A percentile compares a stretch with the other conserved stretches of the same genome.
Conservation (phyloP, 2,888 invertebrate genomes). For the Caenorhabditis sp. region DNA sequence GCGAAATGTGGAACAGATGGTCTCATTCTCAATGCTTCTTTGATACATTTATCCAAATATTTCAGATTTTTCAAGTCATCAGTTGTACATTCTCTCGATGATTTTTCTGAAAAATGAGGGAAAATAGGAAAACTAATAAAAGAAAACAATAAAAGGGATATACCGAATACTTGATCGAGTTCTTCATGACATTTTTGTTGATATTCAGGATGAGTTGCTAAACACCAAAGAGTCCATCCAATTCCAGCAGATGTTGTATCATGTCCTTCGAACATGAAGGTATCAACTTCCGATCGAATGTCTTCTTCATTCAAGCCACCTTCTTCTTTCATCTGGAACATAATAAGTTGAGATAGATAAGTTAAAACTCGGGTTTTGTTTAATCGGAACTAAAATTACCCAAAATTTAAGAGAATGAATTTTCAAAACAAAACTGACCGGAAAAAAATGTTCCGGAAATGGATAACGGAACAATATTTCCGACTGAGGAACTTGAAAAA, state of each 20-base stretch:
- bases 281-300: slow-evolving; percentile 72
- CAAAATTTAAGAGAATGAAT: too few relatives aligned
- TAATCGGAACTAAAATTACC: too few relatives aligned
- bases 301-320: slow-evolving; percentile 72
- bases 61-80: slow-evolving; percentile 63
- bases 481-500: too few relatives aligned
- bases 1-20: slow-evolving; percentile 55
- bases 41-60: slow-evolving; percentile 68
- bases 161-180: slow-evolving; percentile 45
- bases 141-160: neutral
- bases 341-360: neutral
- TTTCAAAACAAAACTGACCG: too few relatives aligned
- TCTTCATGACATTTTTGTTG: slow-evolving; percentile 63
- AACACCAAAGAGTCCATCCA: slow-evolving; percentile 71
- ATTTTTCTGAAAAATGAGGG: slow-evolving; percentile 12
- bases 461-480: too few relatives aligned
- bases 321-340: slow-evolving; percentile 71
- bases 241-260: slow-evolving; percentile 73
- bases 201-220: slow-evolving; percentile 72
- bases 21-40: slow-evolving; percentile 57
- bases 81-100: slow-evolving; percentile 66
- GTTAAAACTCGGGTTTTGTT: too few relatives aligned
- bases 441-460: too few relatives aligned
- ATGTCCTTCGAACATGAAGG: slow-evolving; percentile 75
- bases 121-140: too few relatives aligned